Percentiles rank a stretch among this genome's conserved stretches.
Conservation (phyloP, 1,140 invertebrate species). For the Notospermus geniculatus region DNA sequence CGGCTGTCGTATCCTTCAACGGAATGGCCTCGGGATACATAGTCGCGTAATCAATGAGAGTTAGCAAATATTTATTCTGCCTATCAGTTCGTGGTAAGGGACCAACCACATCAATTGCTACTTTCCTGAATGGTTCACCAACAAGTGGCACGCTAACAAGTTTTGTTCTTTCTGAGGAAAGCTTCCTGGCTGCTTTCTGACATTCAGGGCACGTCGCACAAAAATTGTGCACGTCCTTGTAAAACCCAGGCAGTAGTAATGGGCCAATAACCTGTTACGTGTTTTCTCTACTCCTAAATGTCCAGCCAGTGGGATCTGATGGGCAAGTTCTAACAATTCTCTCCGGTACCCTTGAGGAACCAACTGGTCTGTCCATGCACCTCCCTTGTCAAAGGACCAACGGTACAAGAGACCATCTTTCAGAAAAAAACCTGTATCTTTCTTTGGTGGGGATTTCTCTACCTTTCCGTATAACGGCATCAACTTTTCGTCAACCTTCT, state of each 20-base stretch:
- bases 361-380: no score
- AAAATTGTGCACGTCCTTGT: constrained; percentile 9
- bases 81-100: constrained; percentile 22
- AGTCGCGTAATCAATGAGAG: constrained; percentile 22
- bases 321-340: constrained; percentile 10
- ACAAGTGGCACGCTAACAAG: constrained; percentile 22
- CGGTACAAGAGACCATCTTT: no score
- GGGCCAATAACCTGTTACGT: constrained; percentile 6
- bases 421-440: no score
- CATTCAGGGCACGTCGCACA: constrained; percentile 24
- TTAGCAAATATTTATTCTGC: constrained; percentile 25
- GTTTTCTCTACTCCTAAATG: constrained; percentile 19
- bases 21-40: constrained; percentile 26
- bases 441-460: no score
- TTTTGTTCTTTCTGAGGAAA: constrained; percentile 14
- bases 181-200: constrained; percentile 22
- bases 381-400: no score
- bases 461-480: no score
- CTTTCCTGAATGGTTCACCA: constrained; percentile 19
- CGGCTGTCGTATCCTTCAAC: background rate
- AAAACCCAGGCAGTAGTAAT: constrained; percentile 26
- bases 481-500: no score
- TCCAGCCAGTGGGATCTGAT: constrained; percentile 13
- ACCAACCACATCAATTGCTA: constrained; percentile 21
- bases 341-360: constrained; percentile 12